Percentiles rank a stretch among this genome's conserved stretches.
These are phyloP conservation scores for Mayetiola destructor DNA, from an alignment of 2,888 invertebrate genomes.

Conservation along the genomic window DNA sequence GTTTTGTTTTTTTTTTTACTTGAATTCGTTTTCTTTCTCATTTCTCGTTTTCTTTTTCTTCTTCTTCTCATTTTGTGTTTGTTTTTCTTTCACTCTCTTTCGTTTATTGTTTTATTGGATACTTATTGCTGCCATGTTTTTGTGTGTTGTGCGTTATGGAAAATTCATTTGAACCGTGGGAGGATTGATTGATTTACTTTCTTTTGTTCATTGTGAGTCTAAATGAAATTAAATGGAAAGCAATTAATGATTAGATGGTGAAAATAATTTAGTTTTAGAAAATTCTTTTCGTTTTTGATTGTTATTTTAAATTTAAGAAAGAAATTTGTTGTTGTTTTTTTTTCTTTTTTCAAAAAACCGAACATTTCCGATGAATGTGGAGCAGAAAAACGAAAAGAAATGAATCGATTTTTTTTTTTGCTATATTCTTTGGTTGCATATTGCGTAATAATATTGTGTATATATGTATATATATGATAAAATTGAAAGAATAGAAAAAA, in stretches of 20 bases:
- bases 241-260: slow-evolving; percentile 4
- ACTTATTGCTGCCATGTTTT: slow-evolving; percentile 13
- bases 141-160: slow-evolving; percentile 13
- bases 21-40: no score
- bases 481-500: no score
- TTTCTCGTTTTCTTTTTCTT: neutral
- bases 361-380: no score
- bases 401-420: no score
- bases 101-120: neutral
- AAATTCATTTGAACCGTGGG: slow-evolving; percentile 13
- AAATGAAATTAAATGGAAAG: slow-evolving; percentile 14
- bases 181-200: slow-evolving; percentile 12
- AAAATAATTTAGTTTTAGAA: neutral
- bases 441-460: no score
- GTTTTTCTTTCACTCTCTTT: neutral
- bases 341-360: neutral
- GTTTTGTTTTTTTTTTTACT: neutral
- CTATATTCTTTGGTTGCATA: neutral
- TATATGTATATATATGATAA: no score
- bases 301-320: neutral
- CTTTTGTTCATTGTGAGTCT: slow-evolving; percentile 12
- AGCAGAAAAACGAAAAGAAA: neutral
- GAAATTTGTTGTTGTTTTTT: neutral
- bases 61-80: neutral
- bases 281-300: neutral